These are phyloP conservation scores for Excalfactoria chinensis DNA, from an alignment of 2,113 vertebrate genomes.

Conservation along the genomic window DNA sequence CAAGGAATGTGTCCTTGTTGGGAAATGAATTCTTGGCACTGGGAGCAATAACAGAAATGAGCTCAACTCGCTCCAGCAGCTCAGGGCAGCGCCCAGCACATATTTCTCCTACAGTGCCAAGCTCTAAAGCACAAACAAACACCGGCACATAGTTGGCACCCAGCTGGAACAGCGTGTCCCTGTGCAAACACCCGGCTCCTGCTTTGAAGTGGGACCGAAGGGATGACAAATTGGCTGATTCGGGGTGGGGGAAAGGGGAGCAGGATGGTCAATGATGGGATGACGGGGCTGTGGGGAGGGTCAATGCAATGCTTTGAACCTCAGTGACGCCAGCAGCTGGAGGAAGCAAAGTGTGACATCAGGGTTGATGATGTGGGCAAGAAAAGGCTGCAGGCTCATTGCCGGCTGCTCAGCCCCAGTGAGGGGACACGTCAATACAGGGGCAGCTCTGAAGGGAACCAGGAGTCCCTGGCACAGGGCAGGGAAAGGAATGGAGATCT, in stretches of 20 bases:
- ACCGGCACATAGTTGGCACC: not conserved
- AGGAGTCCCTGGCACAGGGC: accelerated
- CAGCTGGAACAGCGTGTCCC: not conserved
- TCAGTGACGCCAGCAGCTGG: not conserved
- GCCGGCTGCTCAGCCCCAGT: not conserved
- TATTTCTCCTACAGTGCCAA: not conserved
- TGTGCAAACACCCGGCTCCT: not conserved
- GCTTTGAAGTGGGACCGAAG: not conserved
- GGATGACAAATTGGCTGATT: accelerated
- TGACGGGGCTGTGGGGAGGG: not conserved
- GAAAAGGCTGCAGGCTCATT: not conserved
- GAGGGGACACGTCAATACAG: not conserved
- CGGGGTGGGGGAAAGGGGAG: not conserved
- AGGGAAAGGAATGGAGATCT: not conserved
- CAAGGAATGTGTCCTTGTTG: not conserved
- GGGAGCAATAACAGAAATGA: not conserved
- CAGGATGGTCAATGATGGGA: not conserved
- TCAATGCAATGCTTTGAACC: accelerated
- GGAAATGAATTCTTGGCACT: not conserved
- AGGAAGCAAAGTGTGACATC: not conserved
- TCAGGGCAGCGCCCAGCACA: not conserved
- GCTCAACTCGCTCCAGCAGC: not conserved
- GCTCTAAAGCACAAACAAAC: slow-evolving; percentile 9
- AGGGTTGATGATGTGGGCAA: not conserved
- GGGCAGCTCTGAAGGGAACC: not conserved